Evolutionary conservation across 1,140 invertebrate genomes (phyloP).

Genomic region (Stegodyphus mimosarum): DNA sequence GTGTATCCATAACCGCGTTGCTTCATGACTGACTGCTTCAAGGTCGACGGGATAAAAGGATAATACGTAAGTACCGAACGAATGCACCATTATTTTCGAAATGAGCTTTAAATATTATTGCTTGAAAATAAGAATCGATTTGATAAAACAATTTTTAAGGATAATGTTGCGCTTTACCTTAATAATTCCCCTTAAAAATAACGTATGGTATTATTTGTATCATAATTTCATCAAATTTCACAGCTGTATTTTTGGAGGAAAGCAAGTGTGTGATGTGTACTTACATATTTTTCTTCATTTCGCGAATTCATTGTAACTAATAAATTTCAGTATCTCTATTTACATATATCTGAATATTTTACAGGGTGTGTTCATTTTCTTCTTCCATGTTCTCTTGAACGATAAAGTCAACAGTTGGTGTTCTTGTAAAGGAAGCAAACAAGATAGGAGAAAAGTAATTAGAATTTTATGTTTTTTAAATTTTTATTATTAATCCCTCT

Average conservation of each 20-base stretch:
- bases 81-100: too few relatives aligned
- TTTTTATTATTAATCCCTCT: background rate
- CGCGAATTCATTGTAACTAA: background rate
- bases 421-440: conserved; percentile 12
- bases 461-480: background rate
- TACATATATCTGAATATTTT: conserved; percentile 1
- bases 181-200: too few relatives aligned
- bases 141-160: too few relatives aligned
- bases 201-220: too few relatives aligned
- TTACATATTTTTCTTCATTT: background rate
- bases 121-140: too few relatives aligned
- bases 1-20: too few relatives aligned
- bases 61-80: too few relatives aligned
- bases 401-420: conserved; percentile 22
- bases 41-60: too few relatives aligned
- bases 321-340: background rate
- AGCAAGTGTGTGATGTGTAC: background rate
- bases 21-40: too few relatives aligned
- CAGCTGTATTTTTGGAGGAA: background rate
- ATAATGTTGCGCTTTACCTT: too few relatives aligned
- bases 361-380: conserved; percentile 60
- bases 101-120: too few relatives aligned
- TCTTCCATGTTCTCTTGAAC: conserved; percentile 57
- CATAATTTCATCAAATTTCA: background rate
- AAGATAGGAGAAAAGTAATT: background rate